Conservation (phyloP, 2,797 vertebrate genomes). For the Etheostoma perlongum region DNA sequence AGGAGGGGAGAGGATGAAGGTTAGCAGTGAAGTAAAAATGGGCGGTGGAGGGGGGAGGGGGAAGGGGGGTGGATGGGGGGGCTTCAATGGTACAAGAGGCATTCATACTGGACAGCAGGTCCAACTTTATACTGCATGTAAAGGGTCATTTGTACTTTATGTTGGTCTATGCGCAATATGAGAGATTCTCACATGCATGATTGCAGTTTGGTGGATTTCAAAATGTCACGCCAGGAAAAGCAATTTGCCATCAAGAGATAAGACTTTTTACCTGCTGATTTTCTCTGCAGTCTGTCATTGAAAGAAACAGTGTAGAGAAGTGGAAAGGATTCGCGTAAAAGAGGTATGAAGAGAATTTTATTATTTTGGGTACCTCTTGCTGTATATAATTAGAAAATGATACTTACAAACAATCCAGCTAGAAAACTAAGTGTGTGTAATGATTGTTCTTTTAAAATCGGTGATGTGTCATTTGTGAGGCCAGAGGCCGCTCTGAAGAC, state of each 20-base stretch:
- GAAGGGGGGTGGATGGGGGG: not conserved
- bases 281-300: not conserved
- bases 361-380: not conserved
- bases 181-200: not conserved
- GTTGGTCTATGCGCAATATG: not conserved
- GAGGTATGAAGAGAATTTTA: constrained; percentile 8
- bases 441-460: constrained; percentile 45
- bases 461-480: constrained; percentile 24
- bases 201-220: not conserved
- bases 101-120: constrained; percentile 34
- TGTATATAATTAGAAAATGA: constrained; percentile 7
- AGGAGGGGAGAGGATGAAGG: constrained; percentile 41
- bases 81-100: constrained; percentile 19
- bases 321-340: not conserved
- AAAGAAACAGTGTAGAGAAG: constrained; percentile 6
- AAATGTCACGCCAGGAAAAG: constrained; percentile 10
- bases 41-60: not conserved
- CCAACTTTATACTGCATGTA: constrained; percentile 4
- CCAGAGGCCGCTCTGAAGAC: constrained; percentile 56
- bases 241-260: not conserved
- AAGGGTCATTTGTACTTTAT: constrained; percentile 4
- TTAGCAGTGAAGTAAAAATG: constrained; percentile 45
- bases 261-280: constrained; percentile 4
- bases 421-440: constrained; percentile 1
- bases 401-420: constrained; percentile 24